phyloP scores from a whole-genome alignment of 2,113 vertebrate genomes.

The Amia ocellicauda region DNA sequence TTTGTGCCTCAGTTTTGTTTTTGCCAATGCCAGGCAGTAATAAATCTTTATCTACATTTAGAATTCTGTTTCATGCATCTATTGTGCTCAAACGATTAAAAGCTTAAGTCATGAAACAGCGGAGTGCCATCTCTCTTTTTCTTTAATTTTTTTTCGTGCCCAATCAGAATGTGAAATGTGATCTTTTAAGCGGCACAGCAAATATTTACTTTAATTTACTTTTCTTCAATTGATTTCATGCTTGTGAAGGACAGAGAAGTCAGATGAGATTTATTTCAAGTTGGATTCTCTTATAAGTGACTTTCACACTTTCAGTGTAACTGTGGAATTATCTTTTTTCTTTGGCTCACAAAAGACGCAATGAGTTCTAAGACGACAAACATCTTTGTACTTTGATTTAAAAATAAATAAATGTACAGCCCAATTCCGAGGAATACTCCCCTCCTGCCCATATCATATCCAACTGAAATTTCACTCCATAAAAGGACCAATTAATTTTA shows the following conservation, averaged over 20 bases:
- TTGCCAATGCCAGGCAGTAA: conserved; percentile 50
- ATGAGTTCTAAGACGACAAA: too few relatives aligned
- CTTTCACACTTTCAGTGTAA: conserved; percentile 35
- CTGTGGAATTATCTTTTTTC: too few relatives aligned
- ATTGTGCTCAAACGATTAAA: conserved; percentile 50
- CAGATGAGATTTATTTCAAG: conserved; percentile 49
- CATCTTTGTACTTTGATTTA: too few relatives aligned
- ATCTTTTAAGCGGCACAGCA: conserved; percentile 43
- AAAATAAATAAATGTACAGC: too few relatives aligned
- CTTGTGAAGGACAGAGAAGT: conserved; percentile 50
- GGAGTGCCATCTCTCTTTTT: conserved; percentile 18
- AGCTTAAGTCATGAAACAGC: conserved; percentile 49
- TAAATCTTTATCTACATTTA: conserved; percentile 52
- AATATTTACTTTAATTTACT: conserved; percentile 48
- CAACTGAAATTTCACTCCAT: too few relatives aligned
- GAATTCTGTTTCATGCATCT: conserved; percentile 47
- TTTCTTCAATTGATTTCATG: conserved; percentile 55
- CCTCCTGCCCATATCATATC: too few relatives aligned
- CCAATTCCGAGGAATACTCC: too few relatives aligned
- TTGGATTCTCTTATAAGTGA: conserved; percentile 39
- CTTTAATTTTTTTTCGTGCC: conserved; percentile 19
- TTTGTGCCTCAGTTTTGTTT: conserved; percentile 25
- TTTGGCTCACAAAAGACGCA: too few relatives aligned
- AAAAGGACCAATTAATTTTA: too few relatives aligned
- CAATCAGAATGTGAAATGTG: conserved; percentile 44